Conservation (phyloP, 2,888 invertebrate species). For the Atrina japonica region DNA sequence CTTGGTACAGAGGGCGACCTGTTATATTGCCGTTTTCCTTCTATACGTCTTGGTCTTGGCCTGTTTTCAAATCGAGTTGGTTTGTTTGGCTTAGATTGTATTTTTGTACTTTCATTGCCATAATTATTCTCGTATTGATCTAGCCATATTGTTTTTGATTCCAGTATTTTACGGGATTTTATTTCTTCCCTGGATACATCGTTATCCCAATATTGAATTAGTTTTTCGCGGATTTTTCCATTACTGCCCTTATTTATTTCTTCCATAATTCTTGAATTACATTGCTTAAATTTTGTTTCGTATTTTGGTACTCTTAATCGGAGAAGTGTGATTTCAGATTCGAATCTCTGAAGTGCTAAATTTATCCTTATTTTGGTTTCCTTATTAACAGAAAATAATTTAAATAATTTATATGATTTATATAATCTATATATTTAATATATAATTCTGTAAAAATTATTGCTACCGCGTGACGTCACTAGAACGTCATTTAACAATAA, state of each 20-base stretch:
- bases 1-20: constrained; percentile 5
- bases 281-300: constrained; percentile 5
- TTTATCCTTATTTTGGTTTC: too few species aligned
- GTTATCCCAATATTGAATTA: neutral
- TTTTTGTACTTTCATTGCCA: constrained; percentile 10
- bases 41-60: neutral
- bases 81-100: constrained; percentile 6
- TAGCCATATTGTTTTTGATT: constrained; percentile 16
- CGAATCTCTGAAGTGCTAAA: too few species aligned
- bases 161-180: constrained; percentile 9
- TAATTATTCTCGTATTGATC: constrained; percentile 4
- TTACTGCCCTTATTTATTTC: neutral
- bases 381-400: too few species aligned
- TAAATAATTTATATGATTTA: too few species aligned
- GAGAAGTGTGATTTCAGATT: too few species aligned
- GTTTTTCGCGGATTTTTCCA: constrained; percentile 8
- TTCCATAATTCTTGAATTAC: neutral
- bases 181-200: constrained; percentile 5
- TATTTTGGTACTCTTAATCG: neutral
- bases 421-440: too few species aligned
- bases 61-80: neutral
- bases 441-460: too few species aligned
- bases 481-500: too few species aligned
- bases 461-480: too few species aligned
- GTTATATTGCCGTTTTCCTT: constrained; percentile 5